Percentiles rank a stretch among this genome's conserved stretches.
phyloP scores from a whole-genome alignment of 2,797 vertebrate species.

The Sciurus vulgaris region DNA sequence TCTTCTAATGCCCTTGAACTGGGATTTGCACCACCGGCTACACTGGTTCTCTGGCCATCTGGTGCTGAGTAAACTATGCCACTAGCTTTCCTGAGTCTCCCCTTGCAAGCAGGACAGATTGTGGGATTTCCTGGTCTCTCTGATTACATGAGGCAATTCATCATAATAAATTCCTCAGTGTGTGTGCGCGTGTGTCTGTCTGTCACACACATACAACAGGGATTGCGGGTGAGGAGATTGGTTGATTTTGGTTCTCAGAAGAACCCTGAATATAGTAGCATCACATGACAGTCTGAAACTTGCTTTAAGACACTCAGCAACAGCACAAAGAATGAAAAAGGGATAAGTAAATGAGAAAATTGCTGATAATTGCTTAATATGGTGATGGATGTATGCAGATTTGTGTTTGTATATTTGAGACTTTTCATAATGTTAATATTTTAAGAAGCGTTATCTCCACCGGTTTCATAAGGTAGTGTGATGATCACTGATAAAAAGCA shows the following conservation, averaged over 20 bases:
- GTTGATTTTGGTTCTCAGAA: neutral
- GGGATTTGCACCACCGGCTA: neutral
- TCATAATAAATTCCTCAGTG: neutral
- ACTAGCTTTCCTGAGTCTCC: neutral
- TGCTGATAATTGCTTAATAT: neutral
- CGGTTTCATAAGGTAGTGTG: neutral
- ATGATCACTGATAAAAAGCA: neutral
- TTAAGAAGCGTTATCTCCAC: neutral
- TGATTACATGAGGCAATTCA: neutral
- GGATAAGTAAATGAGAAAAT: neutral
- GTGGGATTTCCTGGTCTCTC: neutral
- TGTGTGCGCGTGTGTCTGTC: neutral
- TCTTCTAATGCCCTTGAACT: neutral
- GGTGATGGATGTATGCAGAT: neutral
- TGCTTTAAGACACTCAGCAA: conserved; percentile 52
- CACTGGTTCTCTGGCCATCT: neutral
- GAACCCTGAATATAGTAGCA: neutral
- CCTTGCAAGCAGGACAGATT: neutral
- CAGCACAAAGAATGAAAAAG: conserved; percentile 35
- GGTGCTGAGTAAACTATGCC: neutral
- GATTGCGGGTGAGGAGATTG: too few relatives aligned
- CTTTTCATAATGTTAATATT: conserved; percentile 32
- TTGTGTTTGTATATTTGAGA: neutral
- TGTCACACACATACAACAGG: neutral
- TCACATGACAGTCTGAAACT: neutral